These are phyloP conservation scores for Pteropus alecto DNA, from an alignment of 2,113 vertebrate genomes.

Conservation along the genomic window DNA sequence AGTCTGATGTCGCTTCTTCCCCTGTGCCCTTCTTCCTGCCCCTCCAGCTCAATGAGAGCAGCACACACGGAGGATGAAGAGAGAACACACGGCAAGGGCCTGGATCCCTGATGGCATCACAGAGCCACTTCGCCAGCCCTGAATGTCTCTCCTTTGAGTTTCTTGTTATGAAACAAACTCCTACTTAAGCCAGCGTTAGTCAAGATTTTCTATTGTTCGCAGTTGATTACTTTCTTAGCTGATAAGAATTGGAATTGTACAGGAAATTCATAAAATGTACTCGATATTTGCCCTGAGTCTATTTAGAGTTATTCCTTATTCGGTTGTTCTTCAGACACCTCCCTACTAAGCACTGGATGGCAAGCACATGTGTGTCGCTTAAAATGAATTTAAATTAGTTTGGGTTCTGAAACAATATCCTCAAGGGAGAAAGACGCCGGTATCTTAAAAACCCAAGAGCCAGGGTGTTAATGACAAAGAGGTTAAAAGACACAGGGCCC, in stretches of 20 bases:
- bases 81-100: too few relatives aligned
- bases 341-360: neutral
- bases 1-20: neutral
- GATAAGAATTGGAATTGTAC: neutral
- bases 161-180: neutral
- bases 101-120: fast-evolving
- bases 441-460: neutral
- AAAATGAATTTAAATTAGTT: neutral
- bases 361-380: neutral
- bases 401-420: neutral
- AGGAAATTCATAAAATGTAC: neutral
- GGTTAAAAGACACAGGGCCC: fast-evolving
- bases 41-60: fast-evolving
- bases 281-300: neutral
- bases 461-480: neutral
- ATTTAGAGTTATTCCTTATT: neutral
- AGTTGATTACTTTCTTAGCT: too few relatives aligned
- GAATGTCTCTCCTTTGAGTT: neutral
- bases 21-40: neutral
- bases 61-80: fast-evolving
- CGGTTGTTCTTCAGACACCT: neutral
- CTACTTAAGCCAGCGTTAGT: neutral
- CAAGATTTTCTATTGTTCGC: neutral
- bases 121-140: neutral
- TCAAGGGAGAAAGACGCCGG: neutral